These are phyloP conservation scores for Rhagologus leucostigma DNA, from an alignment of 2,113 vertebrate species.

Conservation along the genomic window DNA sequence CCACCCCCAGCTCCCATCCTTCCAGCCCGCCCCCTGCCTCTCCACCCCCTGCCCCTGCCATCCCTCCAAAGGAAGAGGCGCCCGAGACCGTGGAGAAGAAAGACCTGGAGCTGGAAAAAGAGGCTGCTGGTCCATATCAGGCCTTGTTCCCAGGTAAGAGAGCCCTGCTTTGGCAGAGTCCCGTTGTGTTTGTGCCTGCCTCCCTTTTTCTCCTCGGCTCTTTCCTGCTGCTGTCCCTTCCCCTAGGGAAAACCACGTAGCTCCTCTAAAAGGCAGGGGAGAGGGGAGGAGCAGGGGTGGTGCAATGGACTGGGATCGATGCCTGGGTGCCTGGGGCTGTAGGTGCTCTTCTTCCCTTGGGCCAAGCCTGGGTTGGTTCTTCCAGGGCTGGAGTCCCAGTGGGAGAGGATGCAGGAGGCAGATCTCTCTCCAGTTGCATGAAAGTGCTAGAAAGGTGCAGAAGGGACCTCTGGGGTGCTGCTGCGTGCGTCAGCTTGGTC, in stretches of 20 bases:
- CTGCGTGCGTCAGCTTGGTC: neutral
- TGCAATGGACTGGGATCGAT: neutral
- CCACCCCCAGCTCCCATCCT: slow-evolving; percentile 80
- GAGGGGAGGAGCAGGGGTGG: neutral
- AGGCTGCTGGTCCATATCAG: slow-evolving; percentile 75
- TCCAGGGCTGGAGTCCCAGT: neutral
- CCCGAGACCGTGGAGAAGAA: slow-evolving; percentile 80
- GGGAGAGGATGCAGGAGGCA: neutral
- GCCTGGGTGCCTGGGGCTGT: neutral
- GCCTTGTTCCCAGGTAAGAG: slow-evolving; percentile 84
- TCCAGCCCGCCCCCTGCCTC: slow-evolving; percentile 73
- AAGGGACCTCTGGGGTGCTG: neutral
- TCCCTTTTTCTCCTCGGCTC: slow-evolving; percentile 16
- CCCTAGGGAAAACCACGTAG: neutral
- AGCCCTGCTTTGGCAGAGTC: slow-evolving; percentile 34
- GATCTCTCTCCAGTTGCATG: neutral
- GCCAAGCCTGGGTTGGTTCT: neutral
- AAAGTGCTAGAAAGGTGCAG: neutral
- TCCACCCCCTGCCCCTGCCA: slow-evolving; percentile 74
- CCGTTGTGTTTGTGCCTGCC: neutral
- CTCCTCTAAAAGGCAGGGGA: neutral
- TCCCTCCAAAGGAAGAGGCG: slow-evolving; percentile 83
- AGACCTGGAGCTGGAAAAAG: slow-evolving; percentile 78
- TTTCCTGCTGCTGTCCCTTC: slow-evolving; percentile 49
- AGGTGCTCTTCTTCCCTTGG: neutral